These are phyloP conservation scores for Drosophila gaucha DNA, from an alignment of 2,888 invertebrate genomes.

Conservation along the genomic window DNA sequence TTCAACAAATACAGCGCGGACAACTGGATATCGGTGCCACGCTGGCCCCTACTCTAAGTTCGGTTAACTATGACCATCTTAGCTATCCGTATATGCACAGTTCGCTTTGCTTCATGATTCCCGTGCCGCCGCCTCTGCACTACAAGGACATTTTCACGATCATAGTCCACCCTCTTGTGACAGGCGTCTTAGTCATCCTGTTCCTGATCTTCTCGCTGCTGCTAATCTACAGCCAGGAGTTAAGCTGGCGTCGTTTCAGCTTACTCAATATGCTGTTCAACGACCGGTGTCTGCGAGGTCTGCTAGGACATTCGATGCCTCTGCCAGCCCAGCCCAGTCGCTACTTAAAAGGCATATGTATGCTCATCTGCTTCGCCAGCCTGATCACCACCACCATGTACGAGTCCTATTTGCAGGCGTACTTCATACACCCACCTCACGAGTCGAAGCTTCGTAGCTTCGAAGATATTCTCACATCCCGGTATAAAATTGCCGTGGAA, in stretches of 20 bases:
- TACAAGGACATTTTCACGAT: conserved; percentile 39
- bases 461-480: conserved; percentile 16
- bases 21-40: conserved; percentile 46
- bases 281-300: conserved; percentile 60
- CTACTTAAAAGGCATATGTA: conserved; percentile 38
- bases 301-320: conserved; percentile 64
- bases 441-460: conserved; percentile 14
- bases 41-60: background rate
- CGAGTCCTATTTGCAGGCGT: conserved; percentile 52
- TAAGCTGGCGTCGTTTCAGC: conserved; percentile 39
- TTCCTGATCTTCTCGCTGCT: conserved; percentile 53
- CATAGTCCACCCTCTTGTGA: conserved; percentile 42
- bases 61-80: conserved; percentile 10
- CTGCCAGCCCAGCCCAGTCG: conserved; percentile 23
- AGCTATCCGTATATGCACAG: conserved; percentile 51
- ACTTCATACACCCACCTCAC: conserved; percentile 42
- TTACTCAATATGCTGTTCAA: conserved; percentile 54
- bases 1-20: background rate
- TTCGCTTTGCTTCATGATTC: conserved; percentile 59
- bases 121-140: conserved; percentile 38
- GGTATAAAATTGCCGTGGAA: background rate
- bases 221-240: conserved; percentile 38
- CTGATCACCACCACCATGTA: conserved; percentile 68
- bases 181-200: conserved; percentile 21
- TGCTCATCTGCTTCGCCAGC: conserved; percentile 57